Evolutionary conservation across 2,797 vertebrate species (phyloP), one percentile per base, ranked within the genome.

Genomic region (Decapterus maruadsi): DNA sequence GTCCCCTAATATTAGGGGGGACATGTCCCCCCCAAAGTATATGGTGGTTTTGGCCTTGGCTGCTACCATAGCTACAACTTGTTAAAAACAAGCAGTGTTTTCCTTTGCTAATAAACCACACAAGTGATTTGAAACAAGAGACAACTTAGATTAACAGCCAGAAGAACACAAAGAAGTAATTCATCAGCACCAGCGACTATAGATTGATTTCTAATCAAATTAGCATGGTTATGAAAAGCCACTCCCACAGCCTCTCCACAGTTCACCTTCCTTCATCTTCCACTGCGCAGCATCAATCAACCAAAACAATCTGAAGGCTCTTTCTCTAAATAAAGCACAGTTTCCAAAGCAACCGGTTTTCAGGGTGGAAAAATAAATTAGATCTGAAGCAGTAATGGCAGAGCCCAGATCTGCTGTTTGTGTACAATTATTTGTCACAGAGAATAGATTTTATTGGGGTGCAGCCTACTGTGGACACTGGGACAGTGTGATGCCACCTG

Each of bases 361-460:
- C 16, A 34, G 48, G 13, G 4, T 8, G 11, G 3, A 7, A 7
- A 60, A 57, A 13, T 14, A 8, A 4, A 73, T 42, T 12, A 63
- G 66, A 72, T 54, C 31, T 54, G 56, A 63, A 26, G 46, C 59
- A 55, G 43, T 54, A 43, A 50, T 54, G 61, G 69, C 61, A 62
- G 19, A 73, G 19, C 38, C 54, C 20, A 58, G 11, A 55, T 58
- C 51, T 66, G 6, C 7, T 81, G 64, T 72, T 81, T 34, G 36
- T 36, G 38, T 45, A 50, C 53, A 65, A 72, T 57, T 57, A 63
- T 76, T 67, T 78, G 60, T 62, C 7, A 11, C 1, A 38, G 40
- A 68, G 68, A 78, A 78, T 78, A 42, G 29, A 29, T 42, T 16
- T 38, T 5, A 48, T 62, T 53, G 63, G 34, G 66, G 31, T 34